Base-by-base conservation (phyloP, 2,113 vertebrate species). In the Myotis brandtii region DNA sequence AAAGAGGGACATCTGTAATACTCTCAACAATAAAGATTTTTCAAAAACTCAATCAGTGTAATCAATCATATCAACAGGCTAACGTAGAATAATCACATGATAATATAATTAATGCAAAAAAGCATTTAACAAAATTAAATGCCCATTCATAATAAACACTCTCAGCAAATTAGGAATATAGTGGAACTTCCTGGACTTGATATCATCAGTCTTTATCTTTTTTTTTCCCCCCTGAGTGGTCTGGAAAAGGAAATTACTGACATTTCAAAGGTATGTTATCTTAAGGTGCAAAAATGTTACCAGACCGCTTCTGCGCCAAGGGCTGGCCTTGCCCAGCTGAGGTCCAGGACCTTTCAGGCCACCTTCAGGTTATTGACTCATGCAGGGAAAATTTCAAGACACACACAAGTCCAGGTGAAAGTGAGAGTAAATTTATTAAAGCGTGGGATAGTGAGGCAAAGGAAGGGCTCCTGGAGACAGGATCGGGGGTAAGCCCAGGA, bases 101-200 rank as follows among this genome's bases (percentile, higher is more conserved):
- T 93, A 64, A 59, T 70, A 64, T 70, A 89, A 73, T 34, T 95
- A 81, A 92, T 37, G n/a, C 37, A 83, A 46, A 95, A 86, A 66
- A 93, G 10, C 46, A 84, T 72, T 69, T 82, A 82, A 82, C 67
- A 81, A 87, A 77, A 82, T 50, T 89, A 52, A 88, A 64, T 20
- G 81, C 17, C 59, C 25, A 87, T 43, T 52, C 52, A 82, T 82
- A 83, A 94, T 46, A 70, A 96, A 86, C 34, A 89, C 50, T 73
- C 54, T 37, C 37, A 84, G 66, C 46, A 95, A 76, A 32, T 62
- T 82, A 95, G 62, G 20, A 82, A 64, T 82, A 37, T n/a, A 86
- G 73, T 27, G 9, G 46, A 90, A 77, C 37, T 62, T 59, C 13
- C 46, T 86, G 48, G 86, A 72, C n/a, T 82, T 93, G 72, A 80